Percentiles rank a stretch among this genome's conserved stretches.
Conservation (phyloP, 2,797 vertebrate genomes). For the Sarcoramphus papa region DNA sequence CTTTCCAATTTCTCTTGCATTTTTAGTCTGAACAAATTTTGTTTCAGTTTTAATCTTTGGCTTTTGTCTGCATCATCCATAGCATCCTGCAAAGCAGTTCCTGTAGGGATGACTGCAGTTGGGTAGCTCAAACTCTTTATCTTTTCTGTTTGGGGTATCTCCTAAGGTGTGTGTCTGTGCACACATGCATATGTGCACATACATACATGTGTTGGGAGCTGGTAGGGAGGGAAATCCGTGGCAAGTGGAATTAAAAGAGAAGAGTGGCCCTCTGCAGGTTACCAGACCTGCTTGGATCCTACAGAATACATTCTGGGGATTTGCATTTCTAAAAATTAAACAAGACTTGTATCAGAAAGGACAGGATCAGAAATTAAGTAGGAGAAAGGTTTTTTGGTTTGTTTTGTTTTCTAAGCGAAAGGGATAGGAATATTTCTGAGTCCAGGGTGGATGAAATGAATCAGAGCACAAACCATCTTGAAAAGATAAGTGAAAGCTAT, state of each 20-base stretch:
- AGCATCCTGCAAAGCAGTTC: background rate
- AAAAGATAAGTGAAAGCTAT: slow-evolving; percentile 31
- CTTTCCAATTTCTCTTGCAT: background rate
- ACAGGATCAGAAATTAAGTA: background rate
- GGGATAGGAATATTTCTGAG: background rate
- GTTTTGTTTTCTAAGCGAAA: background rate
- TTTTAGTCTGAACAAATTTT: background rate
- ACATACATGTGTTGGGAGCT: background rate
- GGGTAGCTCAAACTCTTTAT: background rate
- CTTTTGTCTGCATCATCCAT: background rate
- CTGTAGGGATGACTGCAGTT: background rate
- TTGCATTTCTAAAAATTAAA: background rate
- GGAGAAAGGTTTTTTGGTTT: background rate
- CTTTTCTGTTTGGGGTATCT: background rate
- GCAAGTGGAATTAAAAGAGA: background rate
- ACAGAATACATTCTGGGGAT: background rate
- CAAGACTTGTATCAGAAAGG: background rate
- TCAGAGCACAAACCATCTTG: background rate
- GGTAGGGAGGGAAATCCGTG: background rate
- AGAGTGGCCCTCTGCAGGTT: background rate
- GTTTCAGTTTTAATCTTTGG: background rate
- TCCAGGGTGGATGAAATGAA: background rate
- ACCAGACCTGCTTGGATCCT: background rate
- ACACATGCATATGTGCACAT: background rate
- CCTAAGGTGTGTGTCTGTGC: background rate